Evolutionary conservation across 2,113 vertebrate genomes (phyloP), one percentile per base, ranked within the genome.

Genomic region (Rhea americana): DNA sequence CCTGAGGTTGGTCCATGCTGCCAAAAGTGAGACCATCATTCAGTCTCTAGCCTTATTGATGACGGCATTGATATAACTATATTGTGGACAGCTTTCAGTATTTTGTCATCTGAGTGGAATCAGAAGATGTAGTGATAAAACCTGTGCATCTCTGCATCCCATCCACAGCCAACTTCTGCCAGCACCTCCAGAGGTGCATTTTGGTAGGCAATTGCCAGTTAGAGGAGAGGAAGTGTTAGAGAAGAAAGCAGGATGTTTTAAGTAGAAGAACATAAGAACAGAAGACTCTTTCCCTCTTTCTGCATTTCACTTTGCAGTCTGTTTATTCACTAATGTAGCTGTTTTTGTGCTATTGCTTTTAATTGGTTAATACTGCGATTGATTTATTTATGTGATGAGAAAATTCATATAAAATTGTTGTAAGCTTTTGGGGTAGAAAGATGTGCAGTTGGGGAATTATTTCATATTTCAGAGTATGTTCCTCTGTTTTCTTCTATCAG

Each of bases 41-140:
- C 48, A 68, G 17, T 50, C 43, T 78, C 37, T 28, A 37, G 37
- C 58, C 53, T 67, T 51, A n/a, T 7, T 89, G 63, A 48, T 89
- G 85, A 80, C 63, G 83, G 58, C 58, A 62, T 11, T 51, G 61
- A 47, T 65, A 7, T 67, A 56, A 32, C 56, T 67, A 62, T 62
- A 47, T 37, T 41, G 73, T 47, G 32, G 37, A 20, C 35, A 43
- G 24, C 53, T 62, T 83, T 80, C 63, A 48, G 0, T 68, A 1
- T 32, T 67, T 65, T 88, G 37, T 82, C 50, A 71, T 79, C 45
- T 10, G 50, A 61, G 61, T 61, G 76, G 66, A 78, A 45, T 2
- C 61, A 76, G 45, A 91, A 89, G 88, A 85, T 61, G 37, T 19
- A 25, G 25, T 39, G 72, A 90, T 89, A 89, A 91, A 91, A 83